Base-by-base conservation (phyloP, 2,888 invertebrate species). In the Xestoiulus laeticollis region DNA sequence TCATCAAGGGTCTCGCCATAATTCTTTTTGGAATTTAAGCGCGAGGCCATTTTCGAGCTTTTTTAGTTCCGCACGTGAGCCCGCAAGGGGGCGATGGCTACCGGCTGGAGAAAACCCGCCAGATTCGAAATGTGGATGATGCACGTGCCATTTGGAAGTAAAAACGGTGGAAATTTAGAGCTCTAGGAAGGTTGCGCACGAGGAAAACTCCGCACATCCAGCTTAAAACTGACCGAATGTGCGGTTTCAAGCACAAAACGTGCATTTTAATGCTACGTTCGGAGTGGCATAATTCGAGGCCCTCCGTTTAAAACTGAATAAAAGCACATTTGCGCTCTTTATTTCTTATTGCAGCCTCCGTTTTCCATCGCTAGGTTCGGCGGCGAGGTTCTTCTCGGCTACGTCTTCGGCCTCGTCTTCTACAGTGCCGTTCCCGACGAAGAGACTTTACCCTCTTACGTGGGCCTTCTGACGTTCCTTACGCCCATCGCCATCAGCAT, bases 291-390 rank as follows among this genome's bases (percentile, higher is more conserved):
- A 16, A 16, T 8, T 48, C 48, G 12, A 48, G 6, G 6, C 38
- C 4, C 38, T 5, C 4, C 38, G 38, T 5, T 38, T 38, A 38
- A 38, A 3, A 38, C 38, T 38, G 6, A 38, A 68, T 5, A 68
- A 68, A 68, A 22, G 10, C 2, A 22, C 2, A 26, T 8, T 22
- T 8, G n/a, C 26, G n/a, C 22, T 12, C n/a, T 14, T 12, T 8
- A 19, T 30, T 30, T 82, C 19, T 82, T 93, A 88, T 38, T 6
- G 38, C 93, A 96, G 95, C 97, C 97, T n/a, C 95, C 96, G 84
- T 96, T 96, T 92, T 96, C 96, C 0, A 94, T 95, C 88, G 94
- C 95, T 89, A 94, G 97, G 85, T 96, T 96, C 91, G 93, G 95
- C 87, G 96, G 96, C 0, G 95, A 95, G 91, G 93, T 96, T 87